These are phyloP conservation scores for Listronotus bonariensis DNA, from an alignment of 1,140 invertebrate genomes.

Conservation along the genomic window DNA sequence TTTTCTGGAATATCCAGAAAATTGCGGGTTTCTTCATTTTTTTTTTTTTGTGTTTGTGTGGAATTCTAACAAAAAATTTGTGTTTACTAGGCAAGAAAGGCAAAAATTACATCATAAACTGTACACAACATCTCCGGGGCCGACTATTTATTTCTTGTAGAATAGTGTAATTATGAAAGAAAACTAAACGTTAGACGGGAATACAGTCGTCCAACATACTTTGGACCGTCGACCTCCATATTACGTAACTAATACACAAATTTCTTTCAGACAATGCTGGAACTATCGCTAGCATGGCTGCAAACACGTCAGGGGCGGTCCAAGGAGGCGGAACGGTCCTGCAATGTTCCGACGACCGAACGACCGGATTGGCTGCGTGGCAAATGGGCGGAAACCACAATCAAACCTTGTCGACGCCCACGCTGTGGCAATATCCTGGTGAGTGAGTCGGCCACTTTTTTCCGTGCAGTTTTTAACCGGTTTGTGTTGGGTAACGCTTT, in stretches of 20 bases:
- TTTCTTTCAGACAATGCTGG: slow-evolving; percentile 36
- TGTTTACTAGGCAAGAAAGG: no score
- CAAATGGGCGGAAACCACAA: slow-evolving; percentile 56
- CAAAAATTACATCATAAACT: no score
- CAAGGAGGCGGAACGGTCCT: slow-evolving; percentile 57
- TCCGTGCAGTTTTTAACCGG: slow-evolving; percentile 52
- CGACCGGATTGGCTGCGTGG: slow-evolving; percentile 58
- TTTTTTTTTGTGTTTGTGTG: no score
- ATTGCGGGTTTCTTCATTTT: no score
- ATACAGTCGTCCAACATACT: not conserved
- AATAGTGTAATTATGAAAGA: no score
- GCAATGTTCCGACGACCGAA: slow-evolving; percentile 60
- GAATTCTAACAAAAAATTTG: no score
- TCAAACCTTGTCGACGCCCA: slow-evolving; percentile 61
- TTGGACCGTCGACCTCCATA: not conserved
- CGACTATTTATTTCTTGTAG: no score
- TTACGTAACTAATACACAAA: slow-evolving; percentile 32
- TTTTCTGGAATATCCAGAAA: no score
- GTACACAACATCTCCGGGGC: no score
- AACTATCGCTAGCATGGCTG: slow-evolving; percentile 44
- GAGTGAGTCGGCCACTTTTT: slow-evolving; percentile 52
- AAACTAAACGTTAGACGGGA: no score
- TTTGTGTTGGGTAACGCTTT: slow-evolving; percentile 39
- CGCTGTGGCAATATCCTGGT: slow-evolving; percentile 77
- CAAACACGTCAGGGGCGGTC: slow-evolving; percentile 60